phyloP scores from a whole-genome alignment of 2,113 vertebrate species.

The Trogon melanurus region DNA sequence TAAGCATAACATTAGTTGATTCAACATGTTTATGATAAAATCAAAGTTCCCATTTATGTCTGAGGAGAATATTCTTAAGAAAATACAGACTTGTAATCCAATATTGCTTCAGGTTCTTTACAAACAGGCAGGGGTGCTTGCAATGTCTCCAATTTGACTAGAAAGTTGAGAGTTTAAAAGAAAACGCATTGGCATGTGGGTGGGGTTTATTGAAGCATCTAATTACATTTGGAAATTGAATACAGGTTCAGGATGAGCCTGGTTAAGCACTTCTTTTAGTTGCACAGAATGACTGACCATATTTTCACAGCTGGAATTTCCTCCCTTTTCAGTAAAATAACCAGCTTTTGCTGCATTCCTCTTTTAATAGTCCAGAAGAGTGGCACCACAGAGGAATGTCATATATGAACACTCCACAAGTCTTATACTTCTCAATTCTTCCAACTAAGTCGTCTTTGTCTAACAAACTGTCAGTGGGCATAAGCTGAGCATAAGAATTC shows the following conservation, averaged over 20 bases:
- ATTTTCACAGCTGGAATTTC: conserved; percentile 73
- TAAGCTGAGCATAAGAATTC: not conserved
- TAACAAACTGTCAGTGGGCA: conserved; percentile 17
- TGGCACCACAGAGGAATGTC: conserved; percentile 34
- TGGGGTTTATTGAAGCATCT: conserved; percentile 78
- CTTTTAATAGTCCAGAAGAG: not conserved
- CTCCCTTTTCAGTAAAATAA: conserved; percentile 42
- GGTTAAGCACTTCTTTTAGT: conserved; percentile 71
- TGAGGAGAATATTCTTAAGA: conserved; percentile 48
- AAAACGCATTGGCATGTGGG: conserved; percentile 72
- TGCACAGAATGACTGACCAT: conserved; percentile 73
- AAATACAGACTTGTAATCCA: conserved; percentile 72
- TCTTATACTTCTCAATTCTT: not conserved
- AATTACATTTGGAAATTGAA: conserved; percentile 77
- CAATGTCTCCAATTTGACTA: conserved; percentile 57
- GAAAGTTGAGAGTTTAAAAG: conserved; percentile 73
- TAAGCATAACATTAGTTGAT: conserved; percentile 55
- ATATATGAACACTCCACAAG: not conserved
- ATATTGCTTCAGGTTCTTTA: conserved; percentile 69
- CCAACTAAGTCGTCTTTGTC: not conserved
- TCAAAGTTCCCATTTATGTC: conserved; percentile 13
- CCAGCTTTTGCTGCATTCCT: conserved; percentile 48
- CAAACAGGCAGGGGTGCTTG: conserved; percentile 67
- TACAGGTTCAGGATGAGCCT: conserved; percentile 72
- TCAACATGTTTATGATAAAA: conserved; percentile 44